A percentile compares a stretch with the other conserved stretches of the same genome.
These are phyloP conservation scores for Gari tellinella DNA, from an alignment of 2,888 invertebrate species.

Conservation along the genomic window DNA sequence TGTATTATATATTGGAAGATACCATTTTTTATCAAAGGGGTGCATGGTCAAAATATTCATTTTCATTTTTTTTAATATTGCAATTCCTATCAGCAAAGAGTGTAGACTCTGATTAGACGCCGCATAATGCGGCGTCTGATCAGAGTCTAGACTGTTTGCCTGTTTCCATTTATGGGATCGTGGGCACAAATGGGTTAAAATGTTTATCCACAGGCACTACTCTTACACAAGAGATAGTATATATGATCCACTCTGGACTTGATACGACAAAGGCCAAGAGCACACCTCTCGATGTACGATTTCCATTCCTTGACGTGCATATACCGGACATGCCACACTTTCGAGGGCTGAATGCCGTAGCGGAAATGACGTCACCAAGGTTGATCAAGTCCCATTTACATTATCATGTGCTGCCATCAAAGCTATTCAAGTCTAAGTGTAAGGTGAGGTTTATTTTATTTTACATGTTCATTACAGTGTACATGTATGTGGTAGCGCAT, in stretches of 20 bases:
- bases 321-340: slow-evolving; percentile 25
- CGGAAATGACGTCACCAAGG: slow-evolving; percentile 21
- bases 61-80: too few species aligned
- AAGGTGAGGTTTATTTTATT: slow-evolving; percentile 22
- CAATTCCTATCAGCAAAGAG: too few species aligned
- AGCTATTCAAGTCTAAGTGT: slow-evolving; percentile 26
- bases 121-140: too few species aligned
- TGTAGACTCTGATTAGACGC: too few species aligned
- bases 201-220: slow-evolving; percentile 29
- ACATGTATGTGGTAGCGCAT: too few species aligned
- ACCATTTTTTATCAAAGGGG: too few species aligned
- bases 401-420: slow-evolving; percentile 35
- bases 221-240: slow-evolving; percentile 46
- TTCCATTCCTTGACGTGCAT: slow-evolving; percentile 41
- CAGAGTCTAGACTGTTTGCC: too few species aligned
- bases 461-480: too few species aligned
- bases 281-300: slow-evolving; percentile 32
- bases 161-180: too few species aligned
- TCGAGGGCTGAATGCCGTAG: slow-evolving; percentile 26
- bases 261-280: slow-evolving; percentile 25
- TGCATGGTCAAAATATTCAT: too few species aligned
- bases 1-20: too few species aligned
- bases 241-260: slow-evolving; percentile 18
- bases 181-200: too few species aligned
- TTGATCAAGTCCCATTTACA: slow-evolving; percentile 51